Evolutionary conservation across 2,113 vertebrate species (phyloP).

Genomic region (Anser cygnoides): DNA sequence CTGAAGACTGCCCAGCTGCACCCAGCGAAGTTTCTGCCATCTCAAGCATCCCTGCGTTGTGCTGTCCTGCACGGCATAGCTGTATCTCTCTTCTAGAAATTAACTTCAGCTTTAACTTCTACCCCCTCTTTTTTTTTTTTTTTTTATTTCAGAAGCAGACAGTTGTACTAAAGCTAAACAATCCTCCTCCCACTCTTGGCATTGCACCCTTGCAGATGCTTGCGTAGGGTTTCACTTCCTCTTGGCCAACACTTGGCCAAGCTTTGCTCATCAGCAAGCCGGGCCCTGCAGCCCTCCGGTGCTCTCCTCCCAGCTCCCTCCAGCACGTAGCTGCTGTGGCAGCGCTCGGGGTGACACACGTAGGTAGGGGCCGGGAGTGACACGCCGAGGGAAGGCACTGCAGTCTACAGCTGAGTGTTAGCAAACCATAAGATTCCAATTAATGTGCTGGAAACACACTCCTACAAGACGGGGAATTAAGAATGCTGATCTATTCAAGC

Average conservation of each 20-base stretch:
- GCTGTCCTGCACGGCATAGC: background rate
- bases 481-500: background rate
- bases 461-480: background rate
- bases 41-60: background rate
- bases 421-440: background rate
- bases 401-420: background rate
- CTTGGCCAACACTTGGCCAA: background rate
- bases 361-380: background rate
- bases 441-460: background rate
- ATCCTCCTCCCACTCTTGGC: background rate
- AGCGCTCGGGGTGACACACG: background rate
- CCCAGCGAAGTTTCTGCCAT: background rate
- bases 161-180: background rate
- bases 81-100: background rate
- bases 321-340: background rate
- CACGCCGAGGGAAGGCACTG: background rate
- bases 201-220: background rate
- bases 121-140: background rate
- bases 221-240: slow-evolving; percentile 38
- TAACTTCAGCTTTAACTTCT: background rate
- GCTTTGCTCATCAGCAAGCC: background rate
- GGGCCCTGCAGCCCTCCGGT: background rate
- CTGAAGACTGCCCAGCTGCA: background rate
- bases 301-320: background rate
- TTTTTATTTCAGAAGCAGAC: background rate